A percentile compares a stretch with the other conserved stretches of the same genome.
Evolutionary conservation across 2,888 invertebrate species (phyloP).

Genomic region (Oithona nana): DNA sequence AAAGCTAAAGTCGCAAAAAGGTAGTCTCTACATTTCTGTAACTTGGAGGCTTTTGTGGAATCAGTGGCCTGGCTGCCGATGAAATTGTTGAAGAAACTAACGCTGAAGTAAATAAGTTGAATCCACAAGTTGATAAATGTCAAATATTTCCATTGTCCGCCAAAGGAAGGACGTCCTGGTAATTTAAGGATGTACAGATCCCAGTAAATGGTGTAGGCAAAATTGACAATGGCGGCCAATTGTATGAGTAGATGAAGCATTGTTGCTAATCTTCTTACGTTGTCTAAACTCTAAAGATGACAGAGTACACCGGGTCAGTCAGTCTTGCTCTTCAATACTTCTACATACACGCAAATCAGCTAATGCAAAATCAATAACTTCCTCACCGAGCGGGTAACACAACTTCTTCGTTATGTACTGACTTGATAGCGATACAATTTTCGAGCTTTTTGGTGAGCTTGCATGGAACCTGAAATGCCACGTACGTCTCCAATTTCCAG

Average conservation of each 20-base stretch:
- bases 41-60: not conserved
- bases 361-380: no score
- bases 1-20: slow-evolving; percentile 12
- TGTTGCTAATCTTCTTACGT: no score
- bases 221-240: not conserved
- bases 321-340: no score
- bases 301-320: no score
- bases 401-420: no score
- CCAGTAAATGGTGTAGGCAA: slow-evolving; percentile 9
- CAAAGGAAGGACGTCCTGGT: not conserved
- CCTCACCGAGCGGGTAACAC: no score
- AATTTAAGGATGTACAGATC: slow-evolving; percentile 3
- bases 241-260: not conserved
- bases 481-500: no score
- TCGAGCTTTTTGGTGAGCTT: no score
- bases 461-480: no score
- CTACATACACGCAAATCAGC: no score
- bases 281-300: no score
- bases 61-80: not conserved
- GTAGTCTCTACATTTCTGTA: not conserved
- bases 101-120: slow-evolving; percentile 10
- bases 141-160: slow-evolving; percentile 14
- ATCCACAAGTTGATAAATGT: slow-evolving; percentile 16
- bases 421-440: no score
- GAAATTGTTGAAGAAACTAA: not conserved